Evolutionary conservation across 2,888 invertebrate species (phyloP), one percentile per base, ranked within the genome.

Genomic region (Myathropa florea): DNA sequence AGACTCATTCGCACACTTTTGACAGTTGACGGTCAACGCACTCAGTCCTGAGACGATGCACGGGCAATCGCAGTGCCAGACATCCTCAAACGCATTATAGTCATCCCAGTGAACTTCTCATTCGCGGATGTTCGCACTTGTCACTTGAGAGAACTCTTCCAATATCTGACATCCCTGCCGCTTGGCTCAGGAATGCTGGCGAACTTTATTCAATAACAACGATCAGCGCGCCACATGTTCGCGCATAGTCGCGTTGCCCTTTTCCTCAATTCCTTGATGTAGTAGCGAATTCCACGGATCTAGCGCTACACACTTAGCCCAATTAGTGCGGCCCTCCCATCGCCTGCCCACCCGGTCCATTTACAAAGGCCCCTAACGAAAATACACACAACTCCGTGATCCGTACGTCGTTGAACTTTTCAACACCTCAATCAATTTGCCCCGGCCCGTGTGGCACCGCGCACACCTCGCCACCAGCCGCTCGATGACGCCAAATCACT

Each of bases 361-460:
- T 30, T 26, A 18, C 57, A 33, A 57, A 46, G 28, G 21, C 60
- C 55, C 28, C 21, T n/a, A 1, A n/a, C 55, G 33, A 36, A 70
- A 81, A 70, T 60, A 65, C 18, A 18, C 1, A 46, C 39, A 18
- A 18, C 24, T 65, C 46, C 12, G n/a, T 83, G 61, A 72, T 64
- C 78, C 53, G 65, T 12, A 30, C 61, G 72, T 78, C 70, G 81
- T 68, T 81, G 71, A 84, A 81, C 81, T 63, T 81, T 81, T 81
- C 85, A 85, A 77, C 81, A 81, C 76, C 77, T 82, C 80, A 84
- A 75, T 82, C 67, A 85, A 85, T 2, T 63, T 46, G 28, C 28
- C 12, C n/a, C 61, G 28, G n/a, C 61, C 33, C 61, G 26, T 12
- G 18, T 18, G 63, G 23, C 61, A 18, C 14, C 26, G 2, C 61